Evolutionary conservation across 2,797 vertebrate species (phyloP).

Genomic region (Naso thynnoides): DNA sequence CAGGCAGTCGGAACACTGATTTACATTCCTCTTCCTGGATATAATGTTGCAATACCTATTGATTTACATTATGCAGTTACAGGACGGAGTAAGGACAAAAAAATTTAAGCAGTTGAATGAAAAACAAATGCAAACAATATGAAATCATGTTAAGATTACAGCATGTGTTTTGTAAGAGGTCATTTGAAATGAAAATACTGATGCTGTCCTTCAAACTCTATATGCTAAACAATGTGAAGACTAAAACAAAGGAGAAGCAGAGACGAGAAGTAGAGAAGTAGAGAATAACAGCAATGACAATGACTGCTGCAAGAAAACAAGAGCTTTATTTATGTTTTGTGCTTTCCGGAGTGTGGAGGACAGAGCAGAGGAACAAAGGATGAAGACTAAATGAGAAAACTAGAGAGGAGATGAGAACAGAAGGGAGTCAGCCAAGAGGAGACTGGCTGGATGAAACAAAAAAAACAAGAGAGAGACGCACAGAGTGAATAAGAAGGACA

Average conservation of each 20-base stretch:
- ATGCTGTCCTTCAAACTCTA: too few species aligned
- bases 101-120: not conserved
- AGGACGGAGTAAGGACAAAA: not conserved
- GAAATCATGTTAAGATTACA: too few species aligned
- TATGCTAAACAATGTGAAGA: not conserved
- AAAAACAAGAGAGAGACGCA: not conserved
- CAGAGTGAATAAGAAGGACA: not conserved
- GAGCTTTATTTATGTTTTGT: constrained; percentile 10
- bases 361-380: constrained; percentile 1
- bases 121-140: too few species aligned
- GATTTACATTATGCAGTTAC: not conserved
- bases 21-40: too few species aligned
- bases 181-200: too few species aligned
- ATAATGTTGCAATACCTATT: not conserved
- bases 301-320: constrained; percentile 2
- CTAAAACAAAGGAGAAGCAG: not conserved
- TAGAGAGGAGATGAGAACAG: not conserved
- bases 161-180: too few species aligned
- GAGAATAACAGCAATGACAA: not conserved
- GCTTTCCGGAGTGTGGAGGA: constrained; percentile 12
- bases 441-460: not conserved
- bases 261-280: constrained; percentile 5
- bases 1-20: too few species aligned
- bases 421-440: not conserved
- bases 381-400: constrained; percentile 1